Conservation (phyloP, 2,797 vertebrate genomes). For the Clarias pachynema region DNA sequence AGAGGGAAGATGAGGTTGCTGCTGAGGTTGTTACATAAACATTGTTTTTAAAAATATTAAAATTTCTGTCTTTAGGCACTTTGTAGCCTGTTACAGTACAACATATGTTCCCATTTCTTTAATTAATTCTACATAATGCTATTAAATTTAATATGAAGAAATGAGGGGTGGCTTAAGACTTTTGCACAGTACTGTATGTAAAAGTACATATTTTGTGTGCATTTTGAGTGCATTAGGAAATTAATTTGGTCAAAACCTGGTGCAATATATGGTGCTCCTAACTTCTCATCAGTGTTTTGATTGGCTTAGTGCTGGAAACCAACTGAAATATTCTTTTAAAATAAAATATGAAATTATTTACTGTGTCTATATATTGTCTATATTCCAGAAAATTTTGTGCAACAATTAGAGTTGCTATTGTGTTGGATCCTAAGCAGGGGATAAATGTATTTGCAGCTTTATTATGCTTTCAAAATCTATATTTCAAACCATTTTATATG, state of each 20-base stretch:
- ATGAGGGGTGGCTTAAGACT: too few species aligned
- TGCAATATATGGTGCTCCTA: neutral
- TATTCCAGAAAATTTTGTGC: neutral
- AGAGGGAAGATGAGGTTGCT: too few species aligned
- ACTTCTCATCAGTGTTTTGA: neutral
- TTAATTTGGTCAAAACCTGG: neutral
- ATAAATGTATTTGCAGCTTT: neutral
- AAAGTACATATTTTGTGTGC: neutral
- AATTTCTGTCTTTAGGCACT: too few species aligned
- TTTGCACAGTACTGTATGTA: neutral
- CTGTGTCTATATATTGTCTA: neutral
- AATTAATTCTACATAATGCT: too few species aligned
- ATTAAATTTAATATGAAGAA: too few species aligned
- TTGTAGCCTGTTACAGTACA: too few species aligned
- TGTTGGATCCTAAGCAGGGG: neutral
- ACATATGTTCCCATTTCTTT: too few species aligned
- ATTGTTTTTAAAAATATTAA: too few species aligned
- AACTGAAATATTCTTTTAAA: neutral
- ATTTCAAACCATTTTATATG: neutral
- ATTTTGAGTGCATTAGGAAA: neutral
- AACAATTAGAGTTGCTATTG: neutral
- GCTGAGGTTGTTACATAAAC: too few species aligned
- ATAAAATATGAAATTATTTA: neutral
- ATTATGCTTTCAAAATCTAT: neutral
- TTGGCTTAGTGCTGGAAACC: neutral